phyloP scores from a whole-genome alignment of 2,797 vertebrate genomes.

The Salarias fasciatus region DNA sequence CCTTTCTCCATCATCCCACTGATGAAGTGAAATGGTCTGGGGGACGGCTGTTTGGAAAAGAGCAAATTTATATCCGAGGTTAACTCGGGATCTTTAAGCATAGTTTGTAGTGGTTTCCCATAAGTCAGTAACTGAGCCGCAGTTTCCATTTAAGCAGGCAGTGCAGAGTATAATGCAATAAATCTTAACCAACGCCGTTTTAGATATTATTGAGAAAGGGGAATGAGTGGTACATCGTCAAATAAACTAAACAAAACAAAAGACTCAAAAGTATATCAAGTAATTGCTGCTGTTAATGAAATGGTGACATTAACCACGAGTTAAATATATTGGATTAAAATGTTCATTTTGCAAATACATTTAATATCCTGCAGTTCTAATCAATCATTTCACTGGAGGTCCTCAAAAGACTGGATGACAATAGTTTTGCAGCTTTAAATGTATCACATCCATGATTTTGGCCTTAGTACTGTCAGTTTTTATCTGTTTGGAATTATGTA shows the following conservation, averaged over 20 bases:
- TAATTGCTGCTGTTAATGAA: constrained; percentile 1
- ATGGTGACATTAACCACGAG: neutral
- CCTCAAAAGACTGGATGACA: too few species aligned
- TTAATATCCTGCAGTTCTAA: too few species aligned
- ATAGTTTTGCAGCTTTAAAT: too few species aligned
- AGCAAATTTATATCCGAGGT: constrained; percentile 57
- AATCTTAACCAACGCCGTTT: constrained; percentile 38
- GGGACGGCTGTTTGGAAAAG: constrained; percentile 55
- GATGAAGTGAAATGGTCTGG: constrained; percentile 51
- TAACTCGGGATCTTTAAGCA: constrained; percentile 47
- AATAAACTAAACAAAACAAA: constrained; percentile 8
- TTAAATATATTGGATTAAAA: neutral
- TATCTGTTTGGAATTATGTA: too few species aligned
- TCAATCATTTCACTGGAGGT: too few species aligned
- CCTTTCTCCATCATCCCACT: constrained; percentile 57
- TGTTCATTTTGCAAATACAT: too few species aligned
- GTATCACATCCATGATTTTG: too few species aligned
- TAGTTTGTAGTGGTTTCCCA: constrained; percentile 41
- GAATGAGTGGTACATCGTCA: constrained; percentile 19
- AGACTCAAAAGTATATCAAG: neutral
- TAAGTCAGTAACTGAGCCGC: constrained; percentile 45
- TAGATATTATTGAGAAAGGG: constrained; percentile 12
- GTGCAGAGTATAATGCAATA: constrained; percentile 28
- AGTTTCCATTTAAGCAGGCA: constrained; percentile 36
- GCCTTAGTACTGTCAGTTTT: too few species aligned